Evolutionary conservation across 2,888 invertebrate genomes (phyloP).

Genomic region (Crocallis elinguaria): DNA sequence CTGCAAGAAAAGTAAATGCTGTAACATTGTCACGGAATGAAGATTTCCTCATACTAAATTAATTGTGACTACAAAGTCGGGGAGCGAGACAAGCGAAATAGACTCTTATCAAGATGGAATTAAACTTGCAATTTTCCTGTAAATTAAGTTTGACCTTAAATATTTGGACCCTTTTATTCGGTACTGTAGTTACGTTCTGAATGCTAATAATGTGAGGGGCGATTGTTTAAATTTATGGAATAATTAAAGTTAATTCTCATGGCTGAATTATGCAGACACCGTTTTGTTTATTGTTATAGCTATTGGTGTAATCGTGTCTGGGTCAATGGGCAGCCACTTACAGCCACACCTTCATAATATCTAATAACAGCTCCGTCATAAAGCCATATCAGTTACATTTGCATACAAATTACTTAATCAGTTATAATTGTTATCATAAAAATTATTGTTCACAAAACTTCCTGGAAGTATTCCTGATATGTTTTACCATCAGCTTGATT

Average conservation of each 20-base stretch:
- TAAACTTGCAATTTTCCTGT: slow-evolving; percentile 71
- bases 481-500: neutral
- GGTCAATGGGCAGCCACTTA: slow-evolving; percentile 19
- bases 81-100: slow-evolving; percentile 60
- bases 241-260: slow-evolving; percentile 77
- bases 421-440: slow-evolving; percentile 8
- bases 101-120: slow-evolving; percentile 67
- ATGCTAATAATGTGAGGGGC: slow-evolving; percentile 79
- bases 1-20: slow-evolving; percentile 65
- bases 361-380: slow-evolving; percentile 23
- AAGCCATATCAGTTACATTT: slow-evolving; percentile 27
- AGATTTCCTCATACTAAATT: slow-evolving; percentile 79
- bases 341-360: slow-evolving; percentile 13
- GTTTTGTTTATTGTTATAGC: slow-evolving; percentile 60
- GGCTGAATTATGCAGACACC: slow-evolving; percentile 61
- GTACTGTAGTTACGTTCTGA: slow-evolving; percentile 72
- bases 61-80: slow-evolving; percentile 66
- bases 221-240: slow-evolving; percentile 77
- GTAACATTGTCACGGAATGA: slow-evolving; percentile 72
- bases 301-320: slow-evolving; percentile 50
- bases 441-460: slow-evolving; percentile 6
- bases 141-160: slow-evolving; percentile 75
- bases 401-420: slow-evolving; percentile 23
- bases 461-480: neutral
- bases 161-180: slow-evolving; percentile 79